Conservation (phyloP, 2,888 invertebrate species). For the Dryobota labecula region DNA sequence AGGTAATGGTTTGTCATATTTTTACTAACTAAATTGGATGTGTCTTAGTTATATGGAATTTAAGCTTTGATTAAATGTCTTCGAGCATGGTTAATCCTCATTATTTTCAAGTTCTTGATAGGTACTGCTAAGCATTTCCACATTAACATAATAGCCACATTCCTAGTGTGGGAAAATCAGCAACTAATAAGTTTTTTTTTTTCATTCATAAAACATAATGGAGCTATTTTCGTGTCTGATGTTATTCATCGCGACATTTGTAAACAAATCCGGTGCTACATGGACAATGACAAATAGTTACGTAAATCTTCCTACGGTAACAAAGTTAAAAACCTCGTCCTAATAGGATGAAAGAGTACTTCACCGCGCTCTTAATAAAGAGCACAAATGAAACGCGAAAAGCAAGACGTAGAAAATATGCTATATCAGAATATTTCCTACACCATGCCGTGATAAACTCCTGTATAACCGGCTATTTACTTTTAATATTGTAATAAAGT, state of each 20-base stretch:
- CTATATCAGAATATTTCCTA: not conserved
- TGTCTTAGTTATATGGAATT: not conserved
- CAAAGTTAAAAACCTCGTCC: not conserved
- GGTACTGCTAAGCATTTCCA: not conserved
- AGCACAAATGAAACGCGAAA: not conserved
- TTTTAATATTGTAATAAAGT: not conserved
- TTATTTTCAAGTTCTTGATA: not conserved
- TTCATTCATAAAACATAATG: slow-evolving; percentile 4
- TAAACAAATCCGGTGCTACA: slow-evolving; percentile 19
- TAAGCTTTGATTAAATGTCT: not conserved
- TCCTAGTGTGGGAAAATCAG: slow-evolving; percentile 19
- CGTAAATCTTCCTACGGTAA: slow-evolving; percentile 7
- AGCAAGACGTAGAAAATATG: not conserved
- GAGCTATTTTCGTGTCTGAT: slow-evolving; percentile 18
- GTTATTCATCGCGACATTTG: slow-evolving; percentile 21
- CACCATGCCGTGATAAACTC: not conserved
- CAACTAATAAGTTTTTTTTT: slow-evolving; percentile 7
- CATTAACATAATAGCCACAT: not conserved
- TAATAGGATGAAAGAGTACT: not conserved
- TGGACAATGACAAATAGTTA: slow-evolving; percentile 13
- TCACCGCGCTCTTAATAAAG: not conserved
- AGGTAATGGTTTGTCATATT: not conserved
- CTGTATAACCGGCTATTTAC: not conserved
- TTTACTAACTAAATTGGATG: not conserved
- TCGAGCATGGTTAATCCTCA: not conserved